These are phyloP conservation scores for Zosterops pallidus DNA, from an alignment of 2,113 vertebrate species.

Conservation along the genomic window DNA sequence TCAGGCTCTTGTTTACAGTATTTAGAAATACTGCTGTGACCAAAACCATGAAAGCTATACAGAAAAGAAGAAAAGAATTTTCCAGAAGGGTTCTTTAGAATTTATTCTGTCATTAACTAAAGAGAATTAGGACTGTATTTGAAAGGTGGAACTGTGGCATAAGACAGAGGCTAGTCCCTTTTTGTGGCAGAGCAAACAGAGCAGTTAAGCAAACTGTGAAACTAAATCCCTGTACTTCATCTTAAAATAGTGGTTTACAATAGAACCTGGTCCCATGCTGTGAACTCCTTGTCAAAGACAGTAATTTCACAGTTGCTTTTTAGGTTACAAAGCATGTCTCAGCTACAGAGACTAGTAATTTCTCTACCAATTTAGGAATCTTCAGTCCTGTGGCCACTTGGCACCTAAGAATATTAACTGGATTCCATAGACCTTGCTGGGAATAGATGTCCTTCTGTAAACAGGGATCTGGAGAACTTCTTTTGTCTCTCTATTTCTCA, in stretches of 20 bases:
- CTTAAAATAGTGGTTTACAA: constrained; percentile 10
- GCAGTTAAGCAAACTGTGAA: background rate
- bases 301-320: constrained; percentile 49
- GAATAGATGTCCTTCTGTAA: constrained; percentile 22
- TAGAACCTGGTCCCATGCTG: background rate
- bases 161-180: background rate
- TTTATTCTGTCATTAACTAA: background rate
- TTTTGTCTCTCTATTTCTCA: background rate
- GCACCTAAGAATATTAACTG: background rate
- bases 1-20: background rate
- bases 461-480: background rate
- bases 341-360: constrained; percentile 11
- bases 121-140: background rate
- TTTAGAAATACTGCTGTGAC: background rate
- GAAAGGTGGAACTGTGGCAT: background rate
- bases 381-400: background rate
- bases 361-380: constrained; percentile 10
- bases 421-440: background rate
- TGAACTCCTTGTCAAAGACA: background rate
- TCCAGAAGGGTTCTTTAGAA: background rate
- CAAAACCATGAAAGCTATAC: background rate
- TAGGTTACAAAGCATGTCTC: background rate
- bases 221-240: background rate
- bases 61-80: background rate
- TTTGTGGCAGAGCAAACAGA: background rate